Evolutionary conservation across 2,113 vertebrate genomes (phyloP).

Genomic region (Tychaedon coryphoeus): DNA sequence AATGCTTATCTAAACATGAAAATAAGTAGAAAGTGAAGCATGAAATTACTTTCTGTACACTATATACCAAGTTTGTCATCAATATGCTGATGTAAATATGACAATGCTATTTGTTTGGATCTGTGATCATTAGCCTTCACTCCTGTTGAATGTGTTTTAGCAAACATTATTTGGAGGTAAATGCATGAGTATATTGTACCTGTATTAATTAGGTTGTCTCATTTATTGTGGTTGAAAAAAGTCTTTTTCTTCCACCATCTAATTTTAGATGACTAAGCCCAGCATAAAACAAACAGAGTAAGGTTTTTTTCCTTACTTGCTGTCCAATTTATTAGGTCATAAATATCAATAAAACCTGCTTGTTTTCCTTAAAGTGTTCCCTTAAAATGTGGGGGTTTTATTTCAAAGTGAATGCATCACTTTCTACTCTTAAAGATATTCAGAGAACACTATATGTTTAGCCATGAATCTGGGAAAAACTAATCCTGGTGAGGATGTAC

Average conservation of each 20-base stretch:
- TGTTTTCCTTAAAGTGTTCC: not conserved
- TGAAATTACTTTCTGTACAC: constrained; percentile 17
- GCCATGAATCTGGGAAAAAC: not conserved
- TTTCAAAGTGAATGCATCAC: not conserved
- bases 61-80: not conserved
- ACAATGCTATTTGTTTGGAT: not conserved
- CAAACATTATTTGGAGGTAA: not conserved
- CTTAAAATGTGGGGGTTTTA: not conserved
- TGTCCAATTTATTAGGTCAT: not conserved
- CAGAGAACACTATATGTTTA: not conserved
- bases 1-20: constrained; percentile 5
- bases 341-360: not conserved
- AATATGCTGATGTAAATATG: not conserved
- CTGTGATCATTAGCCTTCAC: not conserved
- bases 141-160: not conserved
- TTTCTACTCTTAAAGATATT: not conserved
- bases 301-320: fast-evolving
- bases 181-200: not conserved
- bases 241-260: not conserved
- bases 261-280: not conserved
- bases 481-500: not conserved
- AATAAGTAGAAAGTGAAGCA: constrained; percentile 14
- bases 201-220: not conserved
- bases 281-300: not conserved
- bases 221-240: not conserved